Evolutionary conservation across 23 tunicate genomes (phyloP), one percentile per base, ranked within the genome.

Genomic region (Styela plicata): DNA sequence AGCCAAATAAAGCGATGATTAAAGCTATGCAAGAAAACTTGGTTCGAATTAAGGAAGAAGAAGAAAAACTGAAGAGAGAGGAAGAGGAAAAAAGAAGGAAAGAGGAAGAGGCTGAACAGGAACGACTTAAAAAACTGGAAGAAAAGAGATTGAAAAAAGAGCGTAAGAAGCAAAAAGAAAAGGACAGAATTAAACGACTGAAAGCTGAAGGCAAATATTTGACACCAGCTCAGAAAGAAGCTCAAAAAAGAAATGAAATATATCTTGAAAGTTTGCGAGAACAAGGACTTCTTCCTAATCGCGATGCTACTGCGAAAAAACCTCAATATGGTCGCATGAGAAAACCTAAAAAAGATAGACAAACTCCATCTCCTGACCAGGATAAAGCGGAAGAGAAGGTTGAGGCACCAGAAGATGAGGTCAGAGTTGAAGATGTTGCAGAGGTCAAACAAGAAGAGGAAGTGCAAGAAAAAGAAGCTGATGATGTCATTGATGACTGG

Each of bases 101-200:
- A 68, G 95, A 80, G 35, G 97, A 91, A 70, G 99, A 96, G 52
- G 90, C 86, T 21, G 83, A 82, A 35, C 79, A 36, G 24, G 63
- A 71, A 64, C 69, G 82, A 31, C 70, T 80, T 44, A 67, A 77
- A 20, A 96, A 79, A 24, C 64, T 86, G 23, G 97, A 96, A 71
- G 84, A 63, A 16, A 87, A 83, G 29, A 77, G 86, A 65, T 81
- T 80, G 23, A 75, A 53, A 79, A 91, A 87, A 71, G 94, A 91
- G 36, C 84, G 85, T 73, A 91, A 85, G 52, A 91, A 91, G 75
- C 90, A 87, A 66, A 87, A 87, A 37, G 89, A 91, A 79, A 96
- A 96, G 80, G 97, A 91, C 17, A 78, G 87, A 78, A 92, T 90
- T n/a, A 21, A 79, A 52, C 78, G 85, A 67, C 74, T 44, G 65